Percentiles rank a stretch among this genome's conserved stretches.
These are phyloP conservation scores for Bubo scandiacus DNA, from an alignment of 2,113 vertebrate genomes.

Conservation along the genomic window DNA sequence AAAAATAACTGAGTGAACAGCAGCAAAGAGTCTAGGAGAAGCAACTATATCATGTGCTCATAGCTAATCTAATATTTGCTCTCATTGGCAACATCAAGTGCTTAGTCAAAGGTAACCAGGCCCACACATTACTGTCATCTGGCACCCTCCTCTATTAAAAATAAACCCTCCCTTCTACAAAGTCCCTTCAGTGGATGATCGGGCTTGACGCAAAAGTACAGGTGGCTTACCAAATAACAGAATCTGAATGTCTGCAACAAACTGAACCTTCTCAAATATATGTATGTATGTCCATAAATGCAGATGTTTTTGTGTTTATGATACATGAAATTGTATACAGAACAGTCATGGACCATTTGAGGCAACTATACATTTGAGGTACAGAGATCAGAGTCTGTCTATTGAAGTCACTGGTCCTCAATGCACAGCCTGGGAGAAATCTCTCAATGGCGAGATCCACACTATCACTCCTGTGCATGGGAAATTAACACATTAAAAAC, in stretches of 20 bases:
- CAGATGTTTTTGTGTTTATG: not conserved
- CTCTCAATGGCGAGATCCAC: not conserved
- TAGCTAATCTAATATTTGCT: not conserved
- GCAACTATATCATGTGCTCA: accelerated
- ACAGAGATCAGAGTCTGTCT: not conserved
- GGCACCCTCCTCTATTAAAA: not conserved
- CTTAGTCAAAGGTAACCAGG: not conserved
- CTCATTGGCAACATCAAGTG: not conserved
- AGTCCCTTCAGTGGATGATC: not conserved
- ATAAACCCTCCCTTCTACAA: not conserved
- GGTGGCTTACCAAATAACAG: not conserved
- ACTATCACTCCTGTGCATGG: not conserved
- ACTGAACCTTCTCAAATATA: not conserved
- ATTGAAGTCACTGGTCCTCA: not conserved
- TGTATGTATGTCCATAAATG: accelerated
- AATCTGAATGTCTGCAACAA: not conserved
- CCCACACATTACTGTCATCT: not conserved
- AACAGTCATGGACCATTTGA: not conserved
- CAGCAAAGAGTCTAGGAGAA: not conserved
- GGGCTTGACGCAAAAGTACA: not conserved
- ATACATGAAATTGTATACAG: not conserved
- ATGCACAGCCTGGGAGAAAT: not conserved
- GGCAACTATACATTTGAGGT: not conserved
- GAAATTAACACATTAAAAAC: not conserved
- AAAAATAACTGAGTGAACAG: not conserved